Evolutionary conservation across 2,888 invertebrate species (phyloP).

Genomic region (Xestobium rufovillosum): DNA sequence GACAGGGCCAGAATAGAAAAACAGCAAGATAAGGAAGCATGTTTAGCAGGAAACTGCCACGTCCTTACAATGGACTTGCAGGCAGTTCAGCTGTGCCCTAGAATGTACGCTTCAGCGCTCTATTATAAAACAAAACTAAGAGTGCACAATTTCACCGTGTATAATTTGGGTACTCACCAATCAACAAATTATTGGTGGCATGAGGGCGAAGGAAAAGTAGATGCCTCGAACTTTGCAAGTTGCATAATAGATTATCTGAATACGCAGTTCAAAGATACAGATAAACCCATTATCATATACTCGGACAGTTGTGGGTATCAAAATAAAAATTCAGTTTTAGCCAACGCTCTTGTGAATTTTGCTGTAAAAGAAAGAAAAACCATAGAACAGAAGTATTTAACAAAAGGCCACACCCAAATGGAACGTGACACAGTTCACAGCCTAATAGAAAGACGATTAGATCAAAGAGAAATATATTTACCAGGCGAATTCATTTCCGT

Average conservation of each 20-base stretch:
- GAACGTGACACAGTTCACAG: slow-evolving; percentile 4
- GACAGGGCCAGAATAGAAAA: slow-evolving; percentile 8
- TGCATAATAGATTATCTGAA: slow-evolving; percentile 7
- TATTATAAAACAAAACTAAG: slow-evolving; percentile 9
- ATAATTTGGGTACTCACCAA: slow-evolving; percentile 5
- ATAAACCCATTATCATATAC: too few relatives aligned
- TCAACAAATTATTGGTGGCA: slow-evolving; percentile 10
- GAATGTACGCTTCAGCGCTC: slow-evolving; percentile 2
- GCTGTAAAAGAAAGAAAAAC: slow-evolving; percentile 3
- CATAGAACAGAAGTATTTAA: slow-evolving; percentile 3
- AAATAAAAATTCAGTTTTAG: slow-evolving; percentile 4
- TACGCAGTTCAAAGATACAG: slow-evolving; percentile 4
- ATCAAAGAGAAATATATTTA: slow-evolving; percentile 11
- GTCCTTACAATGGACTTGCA: slow-evolving; percentile 11
- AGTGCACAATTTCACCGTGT: slow-evolving; percentile 13
- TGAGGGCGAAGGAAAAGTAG: slow-evolving; percentile 7
- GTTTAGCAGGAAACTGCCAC: slow-evolving; percentile 1
- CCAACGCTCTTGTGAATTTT: neutral
- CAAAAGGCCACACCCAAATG: too few relatives aligned
- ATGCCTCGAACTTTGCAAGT: slow-evolving; percentile 7
- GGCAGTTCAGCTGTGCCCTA: slow-evolving; percentile 9
- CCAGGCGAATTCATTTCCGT: slow-evolving; percentile 8
- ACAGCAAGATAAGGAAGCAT: slow-evolving; percentile 9
- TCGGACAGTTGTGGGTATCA: slow-evolving; percentile 13
- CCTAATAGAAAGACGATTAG: slow-evolving; percentile 8